Evolutionary conservation across 2,797 vertebrate species (phyloP), one percentile per base, ranked within the genome.

Genomic region (Danio kyathit): DNA sequence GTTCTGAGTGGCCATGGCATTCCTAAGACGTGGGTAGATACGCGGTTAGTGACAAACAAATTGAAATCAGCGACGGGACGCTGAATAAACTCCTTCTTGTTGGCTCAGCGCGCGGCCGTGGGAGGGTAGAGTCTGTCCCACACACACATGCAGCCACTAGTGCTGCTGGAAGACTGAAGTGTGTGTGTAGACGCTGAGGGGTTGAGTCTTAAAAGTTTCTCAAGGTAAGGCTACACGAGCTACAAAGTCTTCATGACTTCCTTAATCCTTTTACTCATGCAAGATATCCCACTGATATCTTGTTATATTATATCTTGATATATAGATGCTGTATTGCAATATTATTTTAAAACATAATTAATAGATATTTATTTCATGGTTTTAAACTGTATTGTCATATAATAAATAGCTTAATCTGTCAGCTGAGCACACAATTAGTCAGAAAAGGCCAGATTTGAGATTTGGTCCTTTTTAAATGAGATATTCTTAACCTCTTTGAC

Each of bases 1-100:
- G 88, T 88, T 91, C 83, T 89, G 92, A 89, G 92, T 88, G 87
- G 93, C 92, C 94, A 95, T 94, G 88, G 93, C 94, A 92, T 92
- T 91, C 90, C 93, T 88, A 86, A 90, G 88, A 89, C 92, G 90
- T 91, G 87, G 88, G 89, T 87, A 72, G 61, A 87, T 51, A 61
- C 54, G 66, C 63, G 80, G 81, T 49, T 19, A 74, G 79, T 13
- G 59, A 16, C 72, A 76, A 44, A 84, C 63, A 82, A 83, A 83
- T 73, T 29, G 14, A 61, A 52, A 40, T 48, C 80, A 83, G 87
- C 90, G 88, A 87, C 21, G 87, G 79, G 84, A 73, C 74, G 38
- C 74, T 76, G 59, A 80, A 14, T n/a, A 52, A 60, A 66, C 57
- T 48, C 59, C 63, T 77, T 84, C 66, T 79, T 59, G 38, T 76